Evolutionary conservation across 1,140 invertebrate genomes (phyloP), one percentile per base, ranked within the genome.

Genomic region (Drosophila oshimai): DNA sequence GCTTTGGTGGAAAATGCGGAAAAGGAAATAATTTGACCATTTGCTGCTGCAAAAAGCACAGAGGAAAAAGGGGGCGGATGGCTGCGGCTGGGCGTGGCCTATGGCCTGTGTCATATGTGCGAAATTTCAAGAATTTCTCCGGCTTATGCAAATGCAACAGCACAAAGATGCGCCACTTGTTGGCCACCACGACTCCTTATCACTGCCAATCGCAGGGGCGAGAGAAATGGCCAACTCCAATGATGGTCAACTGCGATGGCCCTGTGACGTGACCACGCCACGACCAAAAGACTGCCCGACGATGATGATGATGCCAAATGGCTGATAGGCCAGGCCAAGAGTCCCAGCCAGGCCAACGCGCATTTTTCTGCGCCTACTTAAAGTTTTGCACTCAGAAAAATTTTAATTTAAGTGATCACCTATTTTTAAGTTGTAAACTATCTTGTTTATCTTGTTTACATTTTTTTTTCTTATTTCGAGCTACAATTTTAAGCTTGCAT

Each of bases 1-100:
- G 81, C 81, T 87, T 81, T 81, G 76, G 68, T 81, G 67, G 74
- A 79, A 88, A 83, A 81, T 87, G 79, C 81, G 81, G 81, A 87
- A 87, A 87, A 81, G 81, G 81, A 87, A 87, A 87, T 87, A 87
- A 87, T 87, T 87, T 87, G 81, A 87, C 81, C 81, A 83, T 84
- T 84, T 84, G 70, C 60, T 62, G 71, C 46, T 50, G 13, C 67
- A 72, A 46, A 62, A 57, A 62, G 58, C 29, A 64, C 33, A 74
- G n/a, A 74, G 46, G 54, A 64, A 58, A 68, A 49, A 39, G 31
- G 41, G 37, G 46, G 44, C n/a, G 51, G 22, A 12, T 9, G 10
- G n/a, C 26, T 6, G 13, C 20, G 20, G 29, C 12, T 37, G 61
- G 61, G 55, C 37, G 62, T 46, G 58, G 50, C 61, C 73, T 45